phyloP scores from a whole-genome alignment of 2,113 vertebrate genomes.

The Tachycineta bicolor region DNA sequence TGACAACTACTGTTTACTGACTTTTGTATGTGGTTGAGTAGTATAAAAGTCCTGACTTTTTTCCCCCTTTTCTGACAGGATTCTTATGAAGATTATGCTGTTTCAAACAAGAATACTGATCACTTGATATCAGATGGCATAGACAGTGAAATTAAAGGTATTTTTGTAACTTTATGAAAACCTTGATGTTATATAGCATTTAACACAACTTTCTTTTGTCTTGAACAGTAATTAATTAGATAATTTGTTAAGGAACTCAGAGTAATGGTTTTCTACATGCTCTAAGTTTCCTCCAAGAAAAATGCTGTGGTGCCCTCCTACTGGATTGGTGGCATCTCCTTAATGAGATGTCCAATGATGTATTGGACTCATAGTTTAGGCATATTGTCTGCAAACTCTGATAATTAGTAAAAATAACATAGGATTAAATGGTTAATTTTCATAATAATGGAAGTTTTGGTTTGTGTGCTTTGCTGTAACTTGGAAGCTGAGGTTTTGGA shows the following conservation, averaged over 20 bases:
- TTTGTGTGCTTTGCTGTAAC: neutral
- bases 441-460: neutral
- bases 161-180: constrained; percentile 36
- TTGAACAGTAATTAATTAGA: neutral
- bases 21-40: neutral
- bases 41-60: neutral
- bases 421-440: neutral
- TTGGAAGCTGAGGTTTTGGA: neutral
- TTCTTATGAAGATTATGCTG: constrained; percentile 78
- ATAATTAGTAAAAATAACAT: neutral
- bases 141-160: constrained; percentile 83
- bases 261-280: neutral
- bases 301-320: neutral
- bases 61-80: constrained; percentile 75
- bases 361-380: neutral
- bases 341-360: neutral
- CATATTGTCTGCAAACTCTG: neutral
- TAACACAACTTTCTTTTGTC: neutral
- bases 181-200: neutral
- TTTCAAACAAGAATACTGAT: constrained; percentile 79
- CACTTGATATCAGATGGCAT: constrained; percentile 77
- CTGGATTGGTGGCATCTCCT: neutral
- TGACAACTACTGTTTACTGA: neutral
- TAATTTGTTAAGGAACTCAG: neutral
- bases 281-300: neutral